Evolutionary conservation across 2,113 vertebrate genomes (phyloP).

Genomic region (Pomatostomus ruficeps): DNA sequence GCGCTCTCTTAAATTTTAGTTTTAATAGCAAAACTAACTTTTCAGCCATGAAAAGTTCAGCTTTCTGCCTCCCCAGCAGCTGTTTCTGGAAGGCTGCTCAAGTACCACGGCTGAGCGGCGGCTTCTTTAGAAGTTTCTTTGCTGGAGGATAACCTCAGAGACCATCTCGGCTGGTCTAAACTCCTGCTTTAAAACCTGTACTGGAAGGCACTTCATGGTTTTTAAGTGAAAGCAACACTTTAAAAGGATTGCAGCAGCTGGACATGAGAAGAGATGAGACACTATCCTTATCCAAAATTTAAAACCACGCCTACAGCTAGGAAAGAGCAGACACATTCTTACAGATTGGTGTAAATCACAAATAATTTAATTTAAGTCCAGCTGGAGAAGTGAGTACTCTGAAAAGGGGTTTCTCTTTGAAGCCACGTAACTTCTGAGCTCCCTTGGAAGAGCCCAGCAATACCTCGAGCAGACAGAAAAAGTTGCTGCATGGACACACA

Average conservation of each 20-base stretch:
- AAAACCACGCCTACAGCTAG: background rate
- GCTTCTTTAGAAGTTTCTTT: constrained; percentile 8
- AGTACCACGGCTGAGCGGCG: background rate
- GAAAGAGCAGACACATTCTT: background rate
- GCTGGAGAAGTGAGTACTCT: background rate
- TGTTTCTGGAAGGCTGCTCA: constrained; percentile 28
- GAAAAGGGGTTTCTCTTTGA: background rate
- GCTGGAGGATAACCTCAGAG: constrained; percentile 1
- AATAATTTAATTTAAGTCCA: background rate
- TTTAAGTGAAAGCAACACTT: constrained; percentile 13
- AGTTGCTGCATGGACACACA: background rate
- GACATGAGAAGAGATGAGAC: background rate
- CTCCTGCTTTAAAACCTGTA: constrained; percentile 6
- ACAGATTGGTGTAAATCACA: background rate
- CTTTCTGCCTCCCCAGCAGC: constrained; percentile 5
- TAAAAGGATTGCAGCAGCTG: background rate
- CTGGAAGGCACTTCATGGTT: background rate
- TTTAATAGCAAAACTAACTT: constrained; percentile 30
- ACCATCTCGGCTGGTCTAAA: background rate
- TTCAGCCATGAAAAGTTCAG: constrained; percentile 5
- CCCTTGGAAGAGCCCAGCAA: background rate
- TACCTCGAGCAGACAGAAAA: background rate
- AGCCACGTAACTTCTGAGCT: background rate
- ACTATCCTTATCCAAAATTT: background rate
- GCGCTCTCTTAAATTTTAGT: constrained; percentile 36